Conservation (phyloP, 2,797 vertebrate genomes). For the Buphagus erythrorhynchus region DNA sequence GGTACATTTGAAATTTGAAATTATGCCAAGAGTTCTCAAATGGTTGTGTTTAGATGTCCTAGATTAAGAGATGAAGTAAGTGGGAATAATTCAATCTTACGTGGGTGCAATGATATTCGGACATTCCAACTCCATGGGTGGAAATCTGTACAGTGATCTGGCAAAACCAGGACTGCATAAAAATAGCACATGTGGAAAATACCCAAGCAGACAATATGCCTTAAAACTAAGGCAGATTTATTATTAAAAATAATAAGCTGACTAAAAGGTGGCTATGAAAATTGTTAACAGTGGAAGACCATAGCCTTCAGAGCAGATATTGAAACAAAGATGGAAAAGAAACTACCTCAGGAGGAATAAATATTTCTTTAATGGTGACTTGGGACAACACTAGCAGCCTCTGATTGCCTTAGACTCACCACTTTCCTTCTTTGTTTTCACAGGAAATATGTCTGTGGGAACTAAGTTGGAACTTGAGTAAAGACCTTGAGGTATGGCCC, state of each 20-base stretch:
- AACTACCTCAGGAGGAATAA: background rate
- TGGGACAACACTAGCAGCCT: background rate
- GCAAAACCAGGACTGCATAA: background rate
- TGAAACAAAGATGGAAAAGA: background rate
- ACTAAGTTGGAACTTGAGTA: background rate
- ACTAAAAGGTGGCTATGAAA: background rate
- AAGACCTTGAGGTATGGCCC: background rate
- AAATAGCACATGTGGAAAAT: background rate
- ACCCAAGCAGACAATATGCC: background rate
- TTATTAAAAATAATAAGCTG: background rate
- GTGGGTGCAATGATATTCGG: fast-evolving
- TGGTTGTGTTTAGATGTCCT: background rate
- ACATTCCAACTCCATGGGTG: background rate
- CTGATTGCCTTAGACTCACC: background rate
- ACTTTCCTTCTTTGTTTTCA: background rate
- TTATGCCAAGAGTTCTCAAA: background rate
- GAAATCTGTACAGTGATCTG: background rate
- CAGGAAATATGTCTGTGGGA: background rate
- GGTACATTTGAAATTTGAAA: background rate
- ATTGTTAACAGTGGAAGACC: background rate
- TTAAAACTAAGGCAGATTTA: background rate
- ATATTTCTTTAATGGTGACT: background rate
- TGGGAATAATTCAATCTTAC: background rate
- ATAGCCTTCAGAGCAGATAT: background rate
- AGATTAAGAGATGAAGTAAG: background rate